These are phyloP conservation scores for Astreopora myriophthalma DNA, from an alignment of 64 coral and sea anemone species.

Conservation along the genomic window DNA sequence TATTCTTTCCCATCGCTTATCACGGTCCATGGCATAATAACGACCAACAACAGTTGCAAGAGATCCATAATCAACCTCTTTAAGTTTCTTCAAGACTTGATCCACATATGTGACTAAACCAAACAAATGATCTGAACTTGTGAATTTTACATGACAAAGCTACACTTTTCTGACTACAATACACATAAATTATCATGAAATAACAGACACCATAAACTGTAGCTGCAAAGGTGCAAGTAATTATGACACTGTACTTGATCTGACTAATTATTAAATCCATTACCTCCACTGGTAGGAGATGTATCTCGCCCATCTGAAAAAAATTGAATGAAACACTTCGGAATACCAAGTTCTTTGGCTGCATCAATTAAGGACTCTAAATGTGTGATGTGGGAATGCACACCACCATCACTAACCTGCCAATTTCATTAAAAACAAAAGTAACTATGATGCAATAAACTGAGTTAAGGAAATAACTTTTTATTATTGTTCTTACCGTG, in stretches of 20 bases:
- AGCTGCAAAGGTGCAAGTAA: too few species aligned
- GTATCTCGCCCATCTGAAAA: slow-evolving; percentile 99
- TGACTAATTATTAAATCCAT: background rate
- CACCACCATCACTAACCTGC: slow-evolving; percentile 96
- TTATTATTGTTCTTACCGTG: too few species aligned
- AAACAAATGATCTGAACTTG: background rate
- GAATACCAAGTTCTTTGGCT: slow-evolving; percentile 90
- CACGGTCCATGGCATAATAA: slow-evolving; percentile 99
- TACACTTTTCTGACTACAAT: background rate
- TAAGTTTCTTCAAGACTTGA: slow-evolving; percentile 93
- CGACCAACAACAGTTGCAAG: slow-evolving; percentile 87
- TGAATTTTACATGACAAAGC: background rate
- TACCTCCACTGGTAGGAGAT: slow-evolving; percentile 96
- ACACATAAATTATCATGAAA: background rate
- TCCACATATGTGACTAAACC: slow-evolving; percentile 86
- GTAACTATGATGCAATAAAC: background rate
- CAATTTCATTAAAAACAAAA: background rate
- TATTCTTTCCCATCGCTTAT: slow-evolving; percentile 97
- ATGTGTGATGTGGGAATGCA: slow-evolving; percentile 93
- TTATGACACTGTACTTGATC: background rate
- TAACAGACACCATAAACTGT: background rate
- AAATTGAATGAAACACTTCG: slow-evolving; percentile 96
- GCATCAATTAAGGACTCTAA: slow-evolving; percentile 93
- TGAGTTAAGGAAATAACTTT: background rate
- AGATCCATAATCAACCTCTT: slow-evolving; percentile 94